Base-by-base conservation (phyloP, 2,113 vertebrate species). In the Thermophis baileyi region DNA sequence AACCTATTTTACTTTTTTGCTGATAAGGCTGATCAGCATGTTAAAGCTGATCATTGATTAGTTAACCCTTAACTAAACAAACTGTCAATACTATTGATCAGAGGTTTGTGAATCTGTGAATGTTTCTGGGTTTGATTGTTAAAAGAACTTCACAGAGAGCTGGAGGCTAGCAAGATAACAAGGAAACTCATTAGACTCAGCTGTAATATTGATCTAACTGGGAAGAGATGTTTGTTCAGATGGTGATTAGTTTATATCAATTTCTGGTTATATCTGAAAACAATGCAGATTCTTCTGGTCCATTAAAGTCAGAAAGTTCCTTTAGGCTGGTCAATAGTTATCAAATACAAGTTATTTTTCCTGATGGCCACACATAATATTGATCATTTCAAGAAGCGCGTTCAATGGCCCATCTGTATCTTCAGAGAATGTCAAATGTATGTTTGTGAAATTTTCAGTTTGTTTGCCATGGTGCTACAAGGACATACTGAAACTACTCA, bases 51-150 rank as follows among this genome's bases (percentile, higher is more conserved):
- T 93, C 93, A 94, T 90, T 92, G 93, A 94, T 95, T 94, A 94
- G 91, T 93, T 94, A 20, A n/a, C 86, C 49, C 93, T 86, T 93
- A 94, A 96, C 60, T 96, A 95, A 95, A 95, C 86, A 90, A 93
- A 9, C 57, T 93, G 63, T 14, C 53, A 55, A 86, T 95, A 94
- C 50, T 51, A 85, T 1, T 47, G 94, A 93, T 4, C 49, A 93
- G n/a, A 85, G 30, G 2, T 20, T 3, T 47, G 25, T 89, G 9
- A 92, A 93, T 93, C 57, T 92, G 85, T 93, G 69, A 51, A 74
- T 90, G 60, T 92, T 81, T 53, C 57, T 0, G 16, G 14, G 11
- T 81, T 57, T 47, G 47, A 11, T 88, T 57, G 69, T 89, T 91
- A 89, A 86, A 49, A 55, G 46, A 93, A 50, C 25, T 88, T 51